Conservation (phyloP, 2,888 invertebrate genomes). For the Eulithis testata region DNA sequence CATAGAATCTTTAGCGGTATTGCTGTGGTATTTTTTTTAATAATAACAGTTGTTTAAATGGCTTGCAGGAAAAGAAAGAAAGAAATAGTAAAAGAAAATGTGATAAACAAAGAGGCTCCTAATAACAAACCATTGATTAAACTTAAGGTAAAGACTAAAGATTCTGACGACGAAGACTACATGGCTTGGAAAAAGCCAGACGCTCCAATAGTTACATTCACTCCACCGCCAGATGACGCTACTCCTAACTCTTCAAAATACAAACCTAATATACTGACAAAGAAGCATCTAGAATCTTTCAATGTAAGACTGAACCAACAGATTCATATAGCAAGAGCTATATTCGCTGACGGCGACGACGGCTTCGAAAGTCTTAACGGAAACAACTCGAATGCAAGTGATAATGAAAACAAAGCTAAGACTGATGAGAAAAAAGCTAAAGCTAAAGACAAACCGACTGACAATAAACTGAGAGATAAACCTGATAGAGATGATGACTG, state of each 20-base stretch:
- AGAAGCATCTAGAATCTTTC: constrained; percentile 76
- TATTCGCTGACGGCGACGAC: constrained; percentile 87
- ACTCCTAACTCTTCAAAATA: constrained; percentile 62
- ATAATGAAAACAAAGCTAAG: constrained; percentile 61
- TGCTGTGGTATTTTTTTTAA: background rate
- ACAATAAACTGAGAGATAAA: constrained; percentile 30
- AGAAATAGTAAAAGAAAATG: constrained; percentile 66
- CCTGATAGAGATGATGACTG: constrained; percentile 69
- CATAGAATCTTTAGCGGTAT: background rate
- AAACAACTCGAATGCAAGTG: constrained; percentile 89
- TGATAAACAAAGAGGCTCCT: constrained; percentile 64
- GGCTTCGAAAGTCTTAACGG: constrained; percentile 94
- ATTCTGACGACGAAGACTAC: constrained; percentile 80
- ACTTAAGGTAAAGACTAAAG: constrained; percentile 73
- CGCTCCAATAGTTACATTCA: constrained; percentile 76
- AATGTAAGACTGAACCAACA: constrained; percentile 67
- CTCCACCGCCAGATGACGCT: constrained; percentile 71
- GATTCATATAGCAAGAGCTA: constrained; percentile 56
- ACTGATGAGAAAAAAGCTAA: constrained; percentile 52
- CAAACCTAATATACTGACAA: constrained; percentile 72
- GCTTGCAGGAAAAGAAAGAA: constrained; percentile 75
- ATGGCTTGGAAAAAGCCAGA: constrained; percentile 80
- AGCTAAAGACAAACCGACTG: constrained; percentile 32
- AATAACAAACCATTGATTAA: constrained; percentile 62
- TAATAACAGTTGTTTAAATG: background rate